Percentiles rank a stretch among this genome's conserved stretches.
Evolutionary conservation across 2,888 invertebrate genomes (phyloP).

Genomic region (Pammene fasciana): DNA sequence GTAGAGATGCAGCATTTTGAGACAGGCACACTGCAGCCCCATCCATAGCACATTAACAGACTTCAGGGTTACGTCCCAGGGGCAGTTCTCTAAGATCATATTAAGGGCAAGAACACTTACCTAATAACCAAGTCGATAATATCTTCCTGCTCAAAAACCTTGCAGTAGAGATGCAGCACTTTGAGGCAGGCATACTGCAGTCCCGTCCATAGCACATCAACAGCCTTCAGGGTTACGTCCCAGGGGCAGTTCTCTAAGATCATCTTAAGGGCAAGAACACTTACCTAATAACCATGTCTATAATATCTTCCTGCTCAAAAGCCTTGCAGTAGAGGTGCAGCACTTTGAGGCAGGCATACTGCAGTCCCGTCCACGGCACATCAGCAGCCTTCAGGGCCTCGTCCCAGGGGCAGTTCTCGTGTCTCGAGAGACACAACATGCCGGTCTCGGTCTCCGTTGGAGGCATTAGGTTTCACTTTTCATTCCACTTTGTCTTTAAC

Average conservation of each 20-base stretch:
- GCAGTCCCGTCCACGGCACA: constrained; percentile 92
- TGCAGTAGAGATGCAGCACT: no score
- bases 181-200: no score
- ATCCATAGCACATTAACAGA: constrained; percentile 88
- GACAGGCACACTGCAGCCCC: constrained; percentile 92
- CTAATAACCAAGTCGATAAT: no score
- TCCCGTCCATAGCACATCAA: no score
- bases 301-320: constrained; percentile 90
- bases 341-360: constrained; percentile 92
- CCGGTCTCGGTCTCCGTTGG: constrained; percentile 75
- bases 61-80: constrained; percentile 83
- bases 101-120: no score
- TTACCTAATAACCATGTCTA: constrained; percentile 92
- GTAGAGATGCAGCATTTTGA: constrained; percentile 92
- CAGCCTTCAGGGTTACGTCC: no score
- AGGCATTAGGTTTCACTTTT: constrained; percentile 68
- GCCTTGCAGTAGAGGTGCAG: constrained; percentile 94
- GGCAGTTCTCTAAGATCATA: constrained; percentile 75
- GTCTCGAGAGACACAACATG: constrained; percentile 86
- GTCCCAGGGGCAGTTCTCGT: constrained; percentile 85
- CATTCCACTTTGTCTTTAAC: constrained; percentile 19
- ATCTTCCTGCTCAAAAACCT: no score
- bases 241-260: no score
- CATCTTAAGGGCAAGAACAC: constrained; percentile 43
- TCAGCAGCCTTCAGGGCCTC: constrained; percentile 81